A percentile compares a stretch with the other conserved stretches of the same genome.
Evolutionary conservation across 2,888 invertebrate genomes (phyloP).

Genomic region (Pristionchus entomophagus): DNA sequence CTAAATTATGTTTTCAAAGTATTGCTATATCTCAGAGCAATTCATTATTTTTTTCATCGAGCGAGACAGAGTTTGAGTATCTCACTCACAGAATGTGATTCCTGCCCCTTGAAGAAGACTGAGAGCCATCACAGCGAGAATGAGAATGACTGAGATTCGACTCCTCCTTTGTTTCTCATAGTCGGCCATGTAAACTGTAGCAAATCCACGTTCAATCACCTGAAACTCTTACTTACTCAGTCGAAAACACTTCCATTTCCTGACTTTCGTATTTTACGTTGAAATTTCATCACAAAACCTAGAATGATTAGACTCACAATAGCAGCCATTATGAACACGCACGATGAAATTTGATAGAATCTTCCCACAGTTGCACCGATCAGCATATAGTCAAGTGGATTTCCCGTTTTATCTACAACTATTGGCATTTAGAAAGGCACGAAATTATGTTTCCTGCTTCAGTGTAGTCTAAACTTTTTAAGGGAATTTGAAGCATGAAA

Average conservation of each 20-base stretch:
- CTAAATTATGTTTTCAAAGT: no score
- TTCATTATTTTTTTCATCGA: no score
- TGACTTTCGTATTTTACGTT: no score
- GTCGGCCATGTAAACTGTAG: neutral
- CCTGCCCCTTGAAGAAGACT: neutral
- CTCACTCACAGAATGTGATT: slow-evolving; percentile 31
- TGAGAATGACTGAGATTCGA: neutral
- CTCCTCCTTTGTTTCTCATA: neutral
- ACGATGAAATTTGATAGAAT: neutral
- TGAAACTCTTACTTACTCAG: neutral
- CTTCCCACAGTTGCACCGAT: neutral
- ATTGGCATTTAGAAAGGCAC: neutral
- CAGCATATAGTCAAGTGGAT: neutral
- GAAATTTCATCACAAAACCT: no score
- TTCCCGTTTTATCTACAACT: slow-evolving; percentile 1
- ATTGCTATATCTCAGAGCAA: no score
- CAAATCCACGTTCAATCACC: slow-evolving; percentile 7
- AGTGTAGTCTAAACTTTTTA: no score
- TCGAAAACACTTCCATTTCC: neutral
- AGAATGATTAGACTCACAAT: no score
- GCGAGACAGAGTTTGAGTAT: no score
- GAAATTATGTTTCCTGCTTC: neutral
- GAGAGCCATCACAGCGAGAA: neutral
- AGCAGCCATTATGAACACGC: neutral
- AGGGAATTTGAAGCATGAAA: no score